These are phyloP conservation scores for Neogobius melanostomus DNA, from an alignment of 2,113 vertebrate genomes.

Conservation along the genomic window DNA sequence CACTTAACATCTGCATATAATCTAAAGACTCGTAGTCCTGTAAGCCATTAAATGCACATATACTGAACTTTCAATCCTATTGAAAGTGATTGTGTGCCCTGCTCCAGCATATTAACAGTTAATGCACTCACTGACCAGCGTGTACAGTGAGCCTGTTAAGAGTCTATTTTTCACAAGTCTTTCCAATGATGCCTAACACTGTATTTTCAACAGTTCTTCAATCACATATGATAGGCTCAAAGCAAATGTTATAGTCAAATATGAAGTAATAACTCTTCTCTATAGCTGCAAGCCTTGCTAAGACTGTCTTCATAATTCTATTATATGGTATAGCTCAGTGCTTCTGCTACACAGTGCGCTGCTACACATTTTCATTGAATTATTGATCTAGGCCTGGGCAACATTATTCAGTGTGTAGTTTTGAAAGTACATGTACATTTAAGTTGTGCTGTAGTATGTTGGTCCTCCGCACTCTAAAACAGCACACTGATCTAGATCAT, in stretches of 20 bases:
- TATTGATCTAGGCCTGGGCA: slow-evolving; percentile 7
- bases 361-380: slow-evolving; percentile 13
- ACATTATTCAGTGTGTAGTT: background rate
- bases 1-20: background rate
- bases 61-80: slow-evolving; percentile 21
- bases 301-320: background rate
- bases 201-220: background rate
- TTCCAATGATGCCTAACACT: background rate
- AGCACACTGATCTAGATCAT: slow-evolving; percentile 13
- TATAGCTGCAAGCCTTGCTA: background rate
- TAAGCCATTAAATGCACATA: slow-evolving; percentile 25
- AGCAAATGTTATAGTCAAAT: background rate
- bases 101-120: slow-evolving; percentile 29
- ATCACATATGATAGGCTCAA: slow-evolving; percentile 1
- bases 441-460: slow-evolving; percentile 6
- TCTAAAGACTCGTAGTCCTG: slow-evolving; percentile 17
- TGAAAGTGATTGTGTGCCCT: slow-evolving; percentile 11
- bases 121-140: slow-evolving; percentile 34
- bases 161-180: background rate
- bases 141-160: slow-evolving; percentile 34
- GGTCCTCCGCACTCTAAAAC: slow-evolving; percentile 1
- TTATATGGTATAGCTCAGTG: background rate
- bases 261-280: background rate
- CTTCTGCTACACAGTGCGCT: background rate
- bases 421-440: too few species aligned